These are phyloP conservation scores for Drosophila emarginata DNA, from an alignment of 2,888 invertebrate species.

Conservation along the genomic window DNA sequence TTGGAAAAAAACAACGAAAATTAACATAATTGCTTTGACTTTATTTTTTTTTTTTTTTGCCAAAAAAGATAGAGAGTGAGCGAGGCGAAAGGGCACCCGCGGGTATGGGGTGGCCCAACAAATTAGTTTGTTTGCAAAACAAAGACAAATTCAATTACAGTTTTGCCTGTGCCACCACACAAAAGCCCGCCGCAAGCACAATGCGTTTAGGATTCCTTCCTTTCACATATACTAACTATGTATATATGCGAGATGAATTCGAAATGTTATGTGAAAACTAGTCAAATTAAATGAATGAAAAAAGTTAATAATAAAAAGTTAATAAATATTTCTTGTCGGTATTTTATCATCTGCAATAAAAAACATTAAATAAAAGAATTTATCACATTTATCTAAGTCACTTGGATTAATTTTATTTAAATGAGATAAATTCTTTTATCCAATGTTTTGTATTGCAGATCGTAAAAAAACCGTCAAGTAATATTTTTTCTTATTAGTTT, in stretches of 20 bases:
- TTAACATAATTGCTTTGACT: conserved; percentile 46
- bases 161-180: conserved; percentile 54
- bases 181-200: conserved; percentile 56
- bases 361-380: too few species aligned
- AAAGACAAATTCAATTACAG: conserved; percentile 68
- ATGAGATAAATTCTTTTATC: too few species aligned
- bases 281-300: too few species aligned
- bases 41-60: too few species aligned
- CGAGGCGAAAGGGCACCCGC: neutral
- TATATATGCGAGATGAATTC: conserved; percentile 8
- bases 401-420: too few species aligned
- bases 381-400: too few species aligned
- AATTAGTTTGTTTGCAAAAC: conserved; percentile 69
- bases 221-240: conserved; percentile 14
- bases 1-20: conserved; percentile 29
- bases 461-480: too few species aligned
- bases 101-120: conserved; percentile 41
- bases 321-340: too few species aligned
- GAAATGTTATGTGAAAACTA: neutral
- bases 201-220: conserved; percentile 41
- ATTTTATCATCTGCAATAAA: too few species aligned
- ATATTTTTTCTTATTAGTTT: too few species aligned
- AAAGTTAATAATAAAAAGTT: too few species aligned
- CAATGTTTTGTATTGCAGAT: too few species aligned
- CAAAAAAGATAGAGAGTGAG: neutral